Evolutionary conservation across 1,140 invertebrate species (phyloP).

Genomic region (Formica selysi): DNA sequence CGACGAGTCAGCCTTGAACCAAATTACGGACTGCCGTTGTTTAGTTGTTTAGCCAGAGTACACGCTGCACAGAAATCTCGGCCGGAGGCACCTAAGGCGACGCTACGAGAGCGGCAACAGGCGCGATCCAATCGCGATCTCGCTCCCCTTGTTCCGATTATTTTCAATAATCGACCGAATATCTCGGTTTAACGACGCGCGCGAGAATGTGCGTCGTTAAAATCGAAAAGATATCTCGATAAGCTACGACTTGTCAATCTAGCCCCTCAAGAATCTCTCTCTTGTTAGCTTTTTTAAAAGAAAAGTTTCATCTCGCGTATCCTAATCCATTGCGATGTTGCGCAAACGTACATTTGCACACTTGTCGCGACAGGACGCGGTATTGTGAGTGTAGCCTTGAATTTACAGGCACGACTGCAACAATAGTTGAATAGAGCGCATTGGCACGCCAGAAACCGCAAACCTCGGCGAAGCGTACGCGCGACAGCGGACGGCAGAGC

Average conservation of each 20-base stretch:
- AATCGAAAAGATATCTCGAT: too few species aligned
- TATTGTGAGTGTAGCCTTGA: slow-evolving; percentile 61
- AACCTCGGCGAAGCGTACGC: slow-evolving; percentile 38
- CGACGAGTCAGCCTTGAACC: slow-evolving; percentile 70
- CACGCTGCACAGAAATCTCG: slow-evolving; percentile 60
- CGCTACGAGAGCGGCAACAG: slow-evolving; percentile 1
- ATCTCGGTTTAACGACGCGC: not conserved
- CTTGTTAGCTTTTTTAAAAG: not conserved
- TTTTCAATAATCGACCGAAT: slow-evolving; percentile 27
- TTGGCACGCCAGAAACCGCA: slow-evolving; percentile 56
- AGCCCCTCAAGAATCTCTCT: not conserved
- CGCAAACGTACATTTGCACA: slow-evolving; percentile 24
- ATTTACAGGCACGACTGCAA: slow-evolving; percentile 63
- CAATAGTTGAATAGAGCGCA: slow-evolving; percentile 64
- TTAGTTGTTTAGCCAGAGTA: slow-evolving; percentile 71
- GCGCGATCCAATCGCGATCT: slow-evolving; percentile 22
- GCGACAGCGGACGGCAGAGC: slow-evolving; percentile 25
- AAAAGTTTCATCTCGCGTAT: not conserved
- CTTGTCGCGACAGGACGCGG: slow-evolving; percentile 55
- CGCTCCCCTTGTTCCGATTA: not conserved
- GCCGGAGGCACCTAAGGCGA: slow-evolving; percentile 31
- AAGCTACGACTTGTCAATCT: too few species aligned
- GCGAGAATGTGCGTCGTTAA: not conserved
- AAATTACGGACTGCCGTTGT: slow-evolving; percentile 72
- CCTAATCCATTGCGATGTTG: not conserved